These are phyloP conservation scores for Molanna angustata DNA, from an alignment of 2,888 invertebrate genomes.

Conservation along the genomic window DNA sequence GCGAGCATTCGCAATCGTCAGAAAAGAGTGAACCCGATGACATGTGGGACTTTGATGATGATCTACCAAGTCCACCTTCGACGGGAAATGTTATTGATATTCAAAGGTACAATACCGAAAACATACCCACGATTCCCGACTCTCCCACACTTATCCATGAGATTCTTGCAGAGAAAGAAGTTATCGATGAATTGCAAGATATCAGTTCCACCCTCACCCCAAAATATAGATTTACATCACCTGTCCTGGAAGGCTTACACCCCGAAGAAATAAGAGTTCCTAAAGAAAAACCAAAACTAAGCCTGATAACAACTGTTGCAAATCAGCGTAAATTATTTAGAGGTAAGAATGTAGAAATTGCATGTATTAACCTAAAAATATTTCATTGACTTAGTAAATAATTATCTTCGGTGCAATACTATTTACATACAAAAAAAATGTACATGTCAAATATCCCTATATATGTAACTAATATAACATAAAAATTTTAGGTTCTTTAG, in stretches of 20 bases:
- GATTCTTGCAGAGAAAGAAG: slow-evolving; percentile 26
- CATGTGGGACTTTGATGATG: slow-evolving; percentile 25
- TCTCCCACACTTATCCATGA: slow-evolving; percentile 18
- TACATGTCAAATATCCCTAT: slow-evolving; percentile 1
- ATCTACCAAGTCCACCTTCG: slow-evolving; percentile 11
- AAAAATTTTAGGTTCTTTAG: slow-evolving; percentile 65
- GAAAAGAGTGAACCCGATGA: slow-evolving; percentile 26
- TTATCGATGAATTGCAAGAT: slow-evolving; percentile 14
- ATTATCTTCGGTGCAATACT: not conserved
- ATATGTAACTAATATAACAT: slow-evolving; percentile 35
- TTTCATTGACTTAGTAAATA: too few species aligned
- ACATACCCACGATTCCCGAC: slow-evolving; percentile 16
- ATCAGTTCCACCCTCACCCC: slow-evolving; percentile 24
- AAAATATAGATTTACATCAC: slow-evolving; percentile 27
- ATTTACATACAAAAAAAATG: too few species aligned
- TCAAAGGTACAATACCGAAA: slow-evolving; percentile 8
- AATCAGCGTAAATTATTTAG: slow-evolving; percentile 58
- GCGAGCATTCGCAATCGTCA: slow-evolving; percentile 22
- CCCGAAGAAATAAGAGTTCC: slow-evolving; percentile 56
- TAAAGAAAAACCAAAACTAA: slow-evolving; percentile 55
- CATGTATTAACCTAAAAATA: too few species aligned
- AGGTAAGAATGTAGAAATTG: slow-evolving; percentile 42
- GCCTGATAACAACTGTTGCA: slow-evolving; percentile 56
- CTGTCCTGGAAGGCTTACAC: slow-evolving; percentile 41
- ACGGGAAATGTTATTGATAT: slow-evolving; percentile 17